Percentiles rank a stretch among this genome's conserved stretches.
phyloP scores from a whole-genome alignment of 2,888 invertebrate species.

The Stomorhina lunata region DNA sequence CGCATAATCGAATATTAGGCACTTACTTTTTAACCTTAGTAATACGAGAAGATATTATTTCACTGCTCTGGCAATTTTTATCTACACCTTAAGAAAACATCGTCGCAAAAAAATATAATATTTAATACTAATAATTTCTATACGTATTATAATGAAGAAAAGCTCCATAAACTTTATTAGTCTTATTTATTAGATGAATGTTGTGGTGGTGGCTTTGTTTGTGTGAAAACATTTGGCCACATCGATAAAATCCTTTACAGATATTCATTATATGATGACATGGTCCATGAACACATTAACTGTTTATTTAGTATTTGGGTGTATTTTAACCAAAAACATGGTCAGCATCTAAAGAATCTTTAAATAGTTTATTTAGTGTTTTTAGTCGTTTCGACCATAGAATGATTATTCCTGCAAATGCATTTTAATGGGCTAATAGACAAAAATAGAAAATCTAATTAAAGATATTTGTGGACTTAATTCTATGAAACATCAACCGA shows the following conservation, averaged over 20 bases:
- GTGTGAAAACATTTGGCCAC: conserved; percentile 6
- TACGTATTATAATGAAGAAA: conserved; percentile 41
- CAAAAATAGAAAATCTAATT: conserved; percentile 48
- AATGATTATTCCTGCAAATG: conserved; percentile 7
- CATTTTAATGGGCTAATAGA: conserved; percentile 38
- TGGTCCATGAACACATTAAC: neutral
- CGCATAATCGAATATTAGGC: no score
- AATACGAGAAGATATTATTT: no score
- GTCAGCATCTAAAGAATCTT: conserved; percentile 57
- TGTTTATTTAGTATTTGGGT: neutral
- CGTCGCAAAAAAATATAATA: neutral
- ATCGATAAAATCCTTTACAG: neutral
- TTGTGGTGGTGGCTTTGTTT: neutral
- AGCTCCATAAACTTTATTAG: conserved; percentile 36
- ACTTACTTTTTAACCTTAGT: no score
- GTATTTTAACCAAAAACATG: conserved; percentile 26
- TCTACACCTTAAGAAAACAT: conserved; percentile 13
- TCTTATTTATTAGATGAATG: conserved; percentile 1
- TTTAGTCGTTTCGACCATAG: neutral
- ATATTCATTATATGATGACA: neutral
- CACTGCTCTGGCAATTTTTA: neutral
- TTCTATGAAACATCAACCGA: conserved; percentile 10
- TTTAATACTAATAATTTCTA: conserved; percentile 25
- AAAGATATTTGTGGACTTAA: conserved; percentile 44
- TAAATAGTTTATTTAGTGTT: conserved; percentile 48